A percentile compares a stretch with the other conserved stretches of the same genome.
These are phyloP conservation scores for Acutogordius australiensis DNA, from an alignment of 2,888 invertebrate species.

Conservation along the genomic window DNA sequence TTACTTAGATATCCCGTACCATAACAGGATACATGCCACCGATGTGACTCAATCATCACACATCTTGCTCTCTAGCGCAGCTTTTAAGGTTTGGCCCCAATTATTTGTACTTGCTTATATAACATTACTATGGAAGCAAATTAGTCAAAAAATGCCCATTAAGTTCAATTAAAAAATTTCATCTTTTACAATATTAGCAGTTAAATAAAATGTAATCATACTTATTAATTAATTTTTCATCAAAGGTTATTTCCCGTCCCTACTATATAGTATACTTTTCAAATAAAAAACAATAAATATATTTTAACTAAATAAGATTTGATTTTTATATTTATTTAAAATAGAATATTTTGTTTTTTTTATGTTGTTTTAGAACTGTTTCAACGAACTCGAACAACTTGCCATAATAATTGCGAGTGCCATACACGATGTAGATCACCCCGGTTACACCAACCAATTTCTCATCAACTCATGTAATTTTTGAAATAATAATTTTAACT, in stretches of 20 bases:
- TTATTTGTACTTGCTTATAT: too few relatives aligned
- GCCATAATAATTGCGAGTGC: constrained; percentile 89
- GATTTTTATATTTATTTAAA: constrained; percentile 11
- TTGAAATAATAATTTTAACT: too few relatives aligned
- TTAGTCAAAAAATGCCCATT: too few relatives aligned
- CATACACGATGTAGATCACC: constrained; percentile 96
- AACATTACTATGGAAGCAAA: too few relatives aligned
- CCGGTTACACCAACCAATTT: constrained; percentile 94
- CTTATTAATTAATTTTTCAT: too few relatives aligned
- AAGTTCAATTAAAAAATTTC: too few relatives aligned
- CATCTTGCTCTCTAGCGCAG: constrained; percentile 74
- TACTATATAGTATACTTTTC: too few relatives aligned
- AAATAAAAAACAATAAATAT: constrained; percentile 13
- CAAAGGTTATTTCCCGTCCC: too few relatives aligned
- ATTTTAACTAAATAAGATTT: constrained; percentile 1
- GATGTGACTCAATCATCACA: constrained; percentile 92
- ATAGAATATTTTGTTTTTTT: too few relatives aligned
- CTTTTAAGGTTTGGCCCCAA: constrained; percentile 68
- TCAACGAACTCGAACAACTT: constrained; percentile 75
- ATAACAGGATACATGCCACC: constrained; percentile 88
- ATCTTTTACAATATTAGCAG: too few relatives aligned
- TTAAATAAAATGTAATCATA: too few relatives aligned
- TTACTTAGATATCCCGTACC: constrained; percentile 93
- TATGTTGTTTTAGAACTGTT: constrained; percentile 55
- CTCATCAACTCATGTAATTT: constrained; percentile 77